Evolutionary conservation across 2,888 invertebrate genomes (phyloP), one percentile per base, ranked within the genome.

Genomic region (Reticulitermes lucifugus): DNA sequence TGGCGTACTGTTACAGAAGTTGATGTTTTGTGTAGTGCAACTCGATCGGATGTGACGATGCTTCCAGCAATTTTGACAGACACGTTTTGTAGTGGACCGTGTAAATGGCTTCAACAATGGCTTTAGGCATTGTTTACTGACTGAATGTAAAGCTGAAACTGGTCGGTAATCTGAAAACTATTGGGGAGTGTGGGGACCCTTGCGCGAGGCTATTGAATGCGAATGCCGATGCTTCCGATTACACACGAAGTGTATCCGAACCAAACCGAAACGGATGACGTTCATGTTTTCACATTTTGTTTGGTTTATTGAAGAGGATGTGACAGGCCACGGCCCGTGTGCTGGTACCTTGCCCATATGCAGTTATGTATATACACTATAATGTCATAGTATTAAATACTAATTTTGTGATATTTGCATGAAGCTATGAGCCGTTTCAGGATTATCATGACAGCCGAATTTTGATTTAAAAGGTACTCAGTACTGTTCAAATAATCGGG

Each of bases 171-270:
- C 7, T 10, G 25, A 65, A 25, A 65, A 25, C n/a, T 25, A n/a
- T n/a, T n/a, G 7, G 25, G 1, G n/a, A 14, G 2, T 25, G 9
- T 65, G 3, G 65, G 12, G 65, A 25, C 65, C 73, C 73, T 41
- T 41, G 73, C 21, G 73, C 73, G 73, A 73, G 73, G 73, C 73
- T 73, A 73, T 73, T 29, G 41, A 4, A 21, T 21, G 18, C 3
- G 41, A 73, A 14, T 29, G 35, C 29, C 73, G 73, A 73, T 41
- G 41, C 41, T 21, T 21, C 73, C 73, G 73, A 73, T 21, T 35
- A 21, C 41, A 18, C 73, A 73, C 73, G 73, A 73, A 73, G n/a
- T 65, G n/a, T 12, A n/a, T 25, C 65, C 65, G 65, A 65, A 65
- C n/a, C 25, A 65, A 25, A 65, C 65, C 65, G 65, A 65, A 65